Percentiles rank a stretch among this genome's conserved stretches.
Conservation (phyloP, 2,113 vertebrate species). For the Ondatra zibethicus region DNA sequence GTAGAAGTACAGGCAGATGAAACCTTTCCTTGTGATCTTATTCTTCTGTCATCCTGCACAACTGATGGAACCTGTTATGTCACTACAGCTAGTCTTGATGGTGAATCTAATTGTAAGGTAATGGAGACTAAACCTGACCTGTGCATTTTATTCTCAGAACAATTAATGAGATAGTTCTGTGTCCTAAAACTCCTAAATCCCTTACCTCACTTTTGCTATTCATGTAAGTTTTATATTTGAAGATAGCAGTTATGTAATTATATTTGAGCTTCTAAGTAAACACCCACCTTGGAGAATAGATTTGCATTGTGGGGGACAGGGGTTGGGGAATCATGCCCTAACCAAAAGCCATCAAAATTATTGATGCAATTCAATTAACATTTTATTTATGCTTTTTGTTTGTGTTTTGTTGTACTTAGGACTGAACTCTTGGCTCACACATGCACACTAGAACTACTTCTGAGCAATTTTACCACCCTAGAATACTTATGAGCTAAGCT, state of each 20-base stretch:
- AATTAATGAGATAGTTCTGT: slow-evolving; percentile 1
- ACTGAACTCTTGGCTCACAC: background rate
- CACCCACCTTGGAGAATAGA: slow-evolving; percentile 4
- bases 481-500: slow-evolving; percentile 12
- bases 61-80: slow-evolving; percentile 94
- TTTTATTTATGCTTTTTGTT: slow-evolving; percentile 26
- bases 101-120: slow-evolving; percentile 99
- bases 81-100: slow-evolving; percentile 98
- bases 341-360: slow-evolving; percentile 30
- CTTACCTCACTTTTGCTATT: slow-evolving; percentile 20
- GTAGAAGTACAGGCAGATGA: slow-evolving; percentile 95
- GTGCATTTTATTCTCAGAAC: background rate
- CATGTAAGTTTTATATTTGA: background rate
- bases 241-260: background rate
- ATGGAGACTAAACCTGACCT: background rate
- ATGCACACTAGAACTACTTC: background rate
- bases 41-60: slow-evolving; percentile 93
- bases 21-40: slow-evolving; percentile 98
- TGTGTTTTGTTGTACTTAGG: background rate
- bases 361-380: background rate
- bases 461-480: background rate
- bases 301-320: background rate
- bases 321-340: background rate
- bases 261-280: slow-evolving; percentile 57
- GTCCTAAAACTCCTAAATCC: background rate